Evolutionary conservation across 2,113 vertebrate genomes (phyloP), one percentile per base, ranked within the genome.

Genomic region (Pantherophis guttatus): DNA sequence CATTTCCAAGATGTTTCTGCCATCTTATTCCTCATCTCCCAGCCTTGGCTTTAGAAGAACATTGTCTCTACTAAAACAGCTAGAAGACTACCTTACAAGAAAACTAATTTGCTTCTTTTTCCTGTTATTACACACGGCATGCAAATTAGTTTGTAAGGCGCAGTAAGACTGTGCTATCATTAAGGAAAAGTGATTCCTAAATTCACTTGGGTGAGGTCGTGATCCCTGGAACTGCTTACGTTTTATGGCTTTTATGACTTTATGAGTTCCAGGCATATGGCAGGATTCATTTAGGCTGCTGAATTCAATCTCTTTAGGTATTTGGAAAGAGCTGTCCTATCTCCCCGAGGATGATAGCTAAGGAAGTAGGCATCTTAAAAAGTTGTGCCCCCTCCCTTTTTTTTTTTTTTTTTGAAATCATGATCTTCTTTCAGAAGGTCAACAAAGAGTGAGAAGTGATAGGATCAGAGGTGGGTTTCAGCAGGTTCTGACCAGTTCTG

Each of bases 81-180:
- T 98, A 97, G 97, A 98, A 96, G 97, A 97, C 97, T 97, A 97
- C 95, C 96, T 97, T 97, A 97, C 97, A 97, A 97, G 97, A 97
- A 97, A 98, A 97, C 97, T 97, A 97, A 98, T 97, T 97, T 96
- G 96, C 97, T 97, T 97, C 15, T 50, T 3, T 12, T 26, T 11
- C 95, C 96, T 96, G 97, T 97, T 97, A 97, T 98, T 98, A 97
- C 97, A 97, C 97, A 98, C 97, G 97, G 97, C 96, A 94, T 97
- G 97, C 10, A 93, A 97, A 97, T 97, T 97, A 97, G 97, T 98
- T 97, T 98, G 96, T 94, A 39, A 97, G 96, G 70, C 8, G 96
- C 97, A 96, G 95, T 96, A 95, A 97, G 96, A 96, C 96, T 95
- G 92, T 85, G 94, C 96, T 95, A 94, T 96, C 92, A 55, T 94